These are phyloP conservation scores for Acrossocheilus wenchowensis DNA, from an alignment of 2,797 vertebrate species.

Conservation along the genomic window DNA sequence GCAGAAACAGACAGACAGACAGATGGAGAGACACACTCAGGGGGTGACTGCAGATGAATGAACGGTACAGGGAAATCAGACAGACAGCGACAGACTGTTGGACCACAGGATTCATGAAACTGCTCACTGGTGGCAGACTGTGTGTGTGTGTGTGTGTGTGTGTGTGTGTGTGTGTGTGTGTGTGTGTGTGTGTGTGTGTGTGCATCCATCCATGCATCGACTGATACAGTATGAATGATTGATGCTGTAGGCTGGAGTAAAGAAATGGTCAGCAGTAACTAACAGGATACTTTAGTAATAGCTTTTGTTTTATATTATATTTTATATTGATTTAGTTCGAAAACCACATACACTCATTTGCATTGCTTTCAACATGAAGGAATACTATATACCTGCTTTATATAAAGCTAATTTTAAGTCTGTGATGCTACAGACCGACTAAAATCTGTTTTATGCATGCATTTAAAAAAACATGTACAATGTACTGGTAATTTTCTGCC, in stretches of 20 bases:
- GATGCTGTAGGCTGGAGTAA: constrained; percentile 31
- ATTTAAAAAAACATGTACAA: not conserved
- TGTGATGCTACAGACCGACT: not conserved
- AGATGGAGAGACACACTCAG: constrained; percentile 29
- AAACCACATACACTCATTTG: not conserved
- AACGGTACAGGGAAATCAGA: constrained; percentile 32
- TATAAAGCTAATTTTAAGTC: not conserved
- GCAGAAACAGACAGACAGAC: not conserved
- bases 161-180: constrained; percentile 36
- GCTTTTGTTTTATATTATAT: not conserved
- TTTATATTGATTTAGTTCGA: not conserved
- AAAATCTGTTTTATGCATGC: not conserved
- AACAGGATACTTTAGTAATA: not conserved
- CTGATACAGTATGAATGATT: constrained; percentile 48
- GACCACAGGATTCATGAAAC: constrained; percentile 62
- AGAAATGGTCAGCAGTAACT: constrained; percentile 31
- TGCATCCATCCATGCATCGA: not conserved
- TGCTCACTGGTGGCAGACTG: constrained; percentile 56
- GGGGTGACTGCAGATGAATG: constrained; percentile 32
- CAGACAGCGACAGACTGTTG: constrained; percentile 51
- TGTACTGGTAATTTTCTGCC: not conserved
- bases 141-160: constrained; percentile 41
- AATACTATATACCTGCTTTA: not conserved
- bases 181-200: constrained; percentile 40
- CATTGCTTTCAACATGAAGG: not conserved